A percentile compares a stretch with the other conserved stretches of the same genome.
phyloP scores from a whole-genome alignment of 2,113 vertebrate genomes.

The Thryonomys swinderianus region DNA sequence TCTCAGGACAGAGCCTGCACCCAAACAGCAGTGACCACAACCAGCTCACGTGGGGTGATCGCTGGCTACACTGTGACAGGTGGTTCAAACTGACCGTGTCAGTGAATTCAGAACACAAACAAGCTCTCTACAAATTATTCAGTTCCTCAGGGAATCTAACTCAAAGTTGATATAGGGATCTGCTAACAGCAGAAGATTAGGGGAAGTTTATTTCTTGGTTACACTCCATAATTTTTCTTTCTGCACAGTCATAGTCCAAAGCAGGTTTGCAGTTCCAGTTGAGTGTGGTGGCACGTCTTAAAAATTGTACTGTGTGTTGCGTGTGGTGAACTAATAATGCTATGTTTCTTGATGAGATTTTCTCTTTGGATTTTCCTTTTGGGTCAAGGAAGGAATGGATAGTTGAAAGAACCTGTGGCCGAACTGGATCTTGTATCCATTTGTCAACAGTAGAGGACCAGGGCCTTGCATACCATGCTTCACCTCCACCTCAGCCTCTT shows the following conservation, averaged over 20 bases:
- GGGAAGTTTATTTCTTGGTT: neutral
- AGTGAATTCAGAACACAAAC: neutral
- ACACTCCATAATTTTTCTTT: neutral
- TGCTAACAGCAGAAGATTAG: neutral
- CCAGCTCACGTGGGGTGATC: rapidly evolving
- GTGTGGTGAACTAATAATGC: neutral
- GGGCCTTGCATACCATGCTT: neutral
- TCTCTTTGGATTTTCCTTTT: neutral
- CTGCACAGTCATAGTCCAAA: neutral
- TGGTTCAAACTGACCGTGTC: neutral
- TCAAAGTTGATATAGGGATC: neutral
- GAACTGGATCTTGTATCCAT: neutral
- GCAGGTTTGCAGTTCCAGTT: neutral
- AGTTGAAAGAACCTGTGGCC: neutral
- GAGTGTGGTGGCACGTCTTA: rapidly evolving
- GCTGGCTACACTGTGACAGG: rapidly evolving
- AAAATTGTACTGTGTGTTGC: rapidly evolving
- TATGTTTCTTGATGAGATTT: neutral
- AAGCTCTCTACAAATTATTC: neutral
- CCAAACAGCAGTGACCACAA: neutral
- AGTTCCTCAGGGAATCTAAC: neutral
- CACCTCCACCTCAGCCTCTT: neutral
- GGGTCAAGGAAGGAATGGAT: neutral
- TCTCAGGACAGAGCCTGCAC: neutral
- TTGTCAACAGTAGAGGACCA: neutral